phyloP scores from a whole-genome alignment of 2,113 vertebrate genomes.

The Gymnogyps californianus region DNA sequence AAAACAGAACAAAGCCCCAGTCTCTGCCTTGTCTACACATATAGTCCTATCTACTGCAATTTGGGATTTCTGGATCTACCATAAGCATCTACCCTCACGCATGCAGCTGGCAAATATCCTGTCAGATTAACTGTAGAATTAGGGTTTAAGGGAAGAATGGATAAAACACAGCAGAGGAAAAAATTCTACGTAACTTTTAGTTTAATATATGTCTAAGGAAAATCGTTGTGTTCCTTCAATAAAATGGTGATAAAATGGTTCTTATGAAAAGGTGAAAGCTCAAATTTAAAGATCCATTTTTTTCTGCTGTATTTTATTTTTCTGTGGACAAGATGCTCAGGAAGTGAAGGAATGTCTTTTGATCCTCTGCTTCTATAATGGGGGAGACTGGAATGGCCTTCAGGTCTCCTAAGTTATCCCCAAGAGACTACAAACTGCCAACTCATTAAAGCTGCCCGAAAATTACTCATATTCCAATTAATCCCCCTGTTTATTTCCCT shows the following conservation, averaged over 20 bases:
- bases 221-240: background rate
- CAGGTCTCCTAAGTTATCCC: background rate
- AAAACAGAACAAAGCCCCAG: background rate
- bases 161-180: background rate
- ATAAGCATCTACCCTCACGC: background rate
- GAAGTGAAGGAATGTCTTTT: background rate
- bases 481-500: background rate
- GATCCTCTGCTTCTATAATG: background rate
- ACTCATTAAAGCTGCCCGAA: background rate
- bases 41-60: background rate
- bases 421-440: background rate
- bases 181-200: background rate
- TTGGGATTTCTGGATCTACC: background rate
- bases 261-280: background rate
- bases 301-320: background rate
- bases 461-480: background rate
- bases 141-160: background rate
- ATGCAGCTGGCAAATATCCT: background rate
- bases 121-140: background rate
- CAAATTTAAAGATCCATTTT: background rate
- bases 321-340: background rate
- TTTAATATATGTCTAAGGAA: background rate
- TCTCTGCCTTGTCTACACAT: background rate
- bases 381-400: background rate
- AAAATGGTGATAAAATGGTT: background rate